phyloP scores from a whole-genome alignment of 2,113 vertebrate species.

The Edolisoma coerulescens region DNA sequence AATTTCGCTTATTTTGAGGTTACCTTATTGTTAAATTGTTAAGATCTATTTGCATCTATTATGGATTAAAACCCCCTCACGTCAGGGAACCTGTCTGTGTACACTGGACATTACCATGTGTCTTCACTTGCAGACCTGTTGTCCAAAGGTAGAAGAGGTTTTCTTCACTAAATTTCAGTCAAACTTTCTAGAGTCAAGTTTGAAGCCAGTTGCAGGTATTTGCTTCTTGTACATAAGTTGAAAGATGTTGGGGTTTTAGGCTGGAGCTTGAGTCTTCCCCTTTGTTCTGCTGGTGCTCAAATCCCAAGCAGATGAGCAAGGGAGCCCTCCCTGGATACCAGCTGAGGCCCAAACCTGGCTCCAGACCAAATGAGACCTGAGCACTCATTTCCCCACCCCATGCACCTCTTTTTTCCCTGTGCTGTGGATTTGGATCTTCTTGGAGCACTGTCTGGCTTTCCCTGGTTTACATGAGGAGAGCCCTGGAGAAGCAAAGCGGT shows the following conservation, averaged over 20 bases:
- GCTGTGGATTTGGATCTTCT: background rate
- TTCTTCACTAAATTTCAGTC: background rate
- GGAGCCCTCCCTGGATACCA: background rate
- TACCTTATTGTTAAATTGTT: background rate
- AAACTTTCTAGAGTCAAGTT: background rate
- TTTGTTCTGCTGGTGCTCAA: rapidly evolving
- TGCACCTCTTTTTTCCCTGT: rapidly evolving
- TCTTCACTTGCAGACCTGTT: background rate
- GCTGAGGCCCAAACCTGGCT: background rate
- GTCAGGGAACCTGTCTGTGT: background rate
- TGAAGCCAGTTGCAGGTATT: background rate
- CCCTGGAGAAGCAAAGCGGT: background rate
- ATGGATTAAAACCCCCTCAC: background rate
- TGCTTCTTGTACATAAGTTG: background rate
- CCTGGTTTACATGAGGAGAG: background rate
- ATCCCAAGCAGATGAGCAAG: background rate
- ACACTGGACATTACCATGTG: background rate
- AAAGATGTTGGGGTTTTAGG: background rate
- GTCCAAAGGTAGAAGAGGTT: background rate
- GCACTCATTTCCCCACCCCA: background rate
- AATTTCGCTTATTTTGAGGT: background rate
- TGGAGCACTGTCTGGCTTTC: background rate
- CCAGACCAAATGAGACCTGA: background rate
- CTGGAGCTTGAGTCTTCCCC: background rate
- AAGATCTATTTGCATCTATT: background rate